Percentiles rank a stretch among this genome's conserved stretches.
Conservation (phyloP, 2,113 vertebrate species). For the Chloropsis hardwickii region DNA sequence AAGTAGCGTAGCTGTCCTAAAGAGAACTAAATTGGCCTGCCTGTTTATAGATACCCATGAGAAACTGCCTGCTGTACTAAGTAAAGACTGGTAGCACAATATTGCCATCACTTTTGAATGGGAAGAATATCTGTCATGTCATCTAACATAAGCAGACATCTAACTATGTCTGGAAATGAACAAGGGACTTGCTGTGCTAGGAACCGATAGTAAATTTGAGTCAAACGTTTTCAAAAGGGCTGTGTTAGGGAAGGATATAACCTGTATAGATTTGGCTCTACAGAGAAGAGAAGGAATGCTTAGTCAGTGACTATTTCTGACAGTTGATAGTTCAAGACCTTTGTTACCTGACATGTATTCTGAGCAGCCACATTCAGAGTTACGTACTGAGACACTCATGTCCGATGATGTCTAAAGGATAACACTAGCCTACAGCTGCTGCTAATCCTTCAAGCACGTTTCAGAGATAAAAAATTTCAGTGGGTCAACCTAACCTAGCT, state of each 20-base stretch:
- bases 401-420: background rate
- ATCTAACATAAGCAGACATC: background rate
- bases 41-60: background rate
- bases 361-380: background rate
- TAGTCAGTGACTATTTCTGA: background rate
- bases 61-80: background rate
- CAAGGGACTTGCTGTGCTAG: background rate
- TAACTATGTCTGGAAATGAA: background rate
- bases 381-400: background rate
- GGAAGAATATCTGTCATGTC: background rate
- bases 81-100: accelerated
- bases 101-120: background rate
- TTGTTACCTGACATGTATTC: background rate
- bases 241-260: background rate
- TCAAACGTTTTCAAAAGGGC: background rate
- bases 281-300: background rate
- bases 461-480: background rate
- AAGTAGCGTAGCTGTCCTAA: background rate
- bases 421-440: background rate
- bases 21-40: background rate
- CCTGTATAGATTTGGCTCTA: background rate
- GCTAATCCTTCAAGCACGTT: background rate
- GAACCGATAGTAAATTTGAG: background rate
- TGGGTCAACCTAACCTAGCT: background rate
- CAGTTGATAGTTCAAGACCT: background rate